Evolutionary conservation across 2,113 vertebrate species (phyloP).

Genomic region (Cinclus mexicanus): DNA sequence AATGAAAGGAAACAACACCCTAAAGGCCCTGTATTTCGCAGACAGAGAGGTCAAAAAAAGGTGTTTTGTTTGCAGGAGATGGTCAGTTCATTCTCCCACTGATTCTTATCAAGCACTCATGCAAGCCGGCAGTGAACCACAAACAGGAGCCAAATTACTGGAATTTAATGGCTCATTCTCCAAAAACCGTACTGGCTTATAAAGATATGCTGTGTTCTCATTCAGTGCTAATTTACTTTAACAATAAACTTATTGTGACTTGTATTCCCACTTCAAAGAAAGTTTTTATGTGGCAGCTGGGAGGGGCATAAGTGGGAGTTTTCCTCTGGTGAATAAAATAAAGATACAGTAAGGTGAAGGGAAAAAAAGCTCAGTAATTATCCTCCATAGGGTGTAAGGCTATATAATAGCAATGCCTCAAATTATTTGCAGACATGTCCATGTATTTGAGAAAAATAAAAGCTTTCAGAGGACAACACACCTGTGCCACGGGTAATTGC

Average conservation of each 20-base stretch:
- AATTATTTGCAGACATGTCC: slow-evolving; percentile 77
- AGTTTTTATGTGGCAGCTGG: slow-evolving; percentile 48
- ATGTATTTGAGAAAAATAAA: slow-evolving; percentile 68
- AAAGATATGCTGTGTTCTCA: slow-evolving; percentile 49
- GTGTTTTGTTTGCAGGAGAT: slow-evolving; percentile 26
- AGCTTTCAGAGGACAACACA: slow-evolving; percentile 69
- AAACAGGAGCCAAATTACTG: slow-evolving; percentile 55
- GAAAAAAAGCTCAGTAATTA: slow-evolving; percentile 62
- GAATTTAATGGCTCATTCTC: slow-evolving; percentile 60
- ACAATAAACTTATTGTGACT: slow-evolving; percentile 66
- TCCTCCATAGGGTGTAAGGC: slow-evolving; percentile 48
- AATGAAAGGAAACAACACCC: slow-evolving; percentile 3
- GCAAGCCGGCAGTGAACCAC: not conserved
- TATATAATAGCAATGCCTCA: slow-evolving; percentile 64
- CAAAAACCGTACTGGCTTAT: slow-evolving; percentile 28
- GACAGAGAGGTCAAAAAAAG: slow-evolving; percentile 8
- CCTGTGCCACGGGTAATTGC: slow-evolving; percentile 76
- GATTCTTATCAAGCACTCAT: slow-evolving; percentile 50
- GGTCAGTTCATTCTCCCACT: slow-evolving; percentile 14
- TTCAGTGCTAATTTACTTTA: slow-evolving; percentile 55
- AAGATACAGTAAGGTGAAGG: slow-evolving; percentile 43
- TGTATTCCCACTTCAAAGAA: slow-evolving; percentile 52
- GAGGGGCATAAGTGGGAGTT: slow-evolving; percentile 31
- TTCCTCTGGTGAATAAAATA: slow-evolving; percentile 52
- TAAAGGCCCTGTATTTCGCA: slow-evolving; percentile 1